Base-by-base conservation (phyloP, 1,140 invertebrate species). In the Pogonus chalceus region DNA sequence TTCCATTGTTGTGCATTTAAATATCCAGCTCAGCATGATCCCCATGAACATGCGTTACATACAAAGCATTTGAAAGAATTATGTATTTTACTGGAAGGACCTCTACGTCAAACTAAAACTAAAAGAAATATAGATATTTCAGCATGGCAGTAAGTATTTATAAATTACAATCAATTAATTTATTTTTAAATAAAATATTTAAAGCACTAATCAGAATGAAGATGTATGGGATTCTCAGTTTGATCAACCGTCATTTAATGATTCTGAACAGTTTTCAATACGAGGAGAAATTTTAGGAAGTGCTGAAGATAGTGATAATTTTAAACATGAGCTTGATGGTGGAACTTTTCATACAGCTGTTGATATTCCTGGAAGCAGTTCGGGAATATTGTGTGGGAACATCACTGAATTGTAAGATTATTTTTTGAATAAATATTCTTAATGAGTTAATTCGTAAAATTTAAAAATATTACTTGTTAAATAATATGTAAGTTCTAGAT, bases 1-100 rank as follows among this genome's bases (percentile, higher is more conserved):
- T 91, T 92, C 65, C 90, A 93, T 60, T 93, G 90, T 71, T 94
- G 90, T 68, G 88, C 90, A 1, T 93, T 94, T 67, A 78, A 82
- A 64, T 89, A 83, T 67, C 89, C 89, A 1, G 81, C 83, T 53
- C 78, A 80, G 21, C 89, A 92, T 63, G 76, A 88, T 68, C 87
- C 86, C 0, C 65, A 69, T 7, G 69, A 79, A 23, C 83, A 84
- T 62, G 76, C 76, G 9, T 65, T 78, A 26, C 76, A 79, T 55
- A 65, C 78, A 60, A 70, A 70, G 14, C 74, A 80, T 62, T 65
- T 80, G 23, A 67, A 65, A 35, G 65, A 67, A 48, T 63, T 66
- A 21, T 61, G 60, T 35, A 3, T 10, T 4, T 4, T 3, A 18
- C 18, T 43, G 9, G n/a, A n/a, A n/a, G n/a, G n/a, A 43, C 37